These are phyloP conservation scores for Halcyon smyrnensis DNA, from an alignment of 2,797 vertebrate genomes.

Conservation along the genomic window DNA sequence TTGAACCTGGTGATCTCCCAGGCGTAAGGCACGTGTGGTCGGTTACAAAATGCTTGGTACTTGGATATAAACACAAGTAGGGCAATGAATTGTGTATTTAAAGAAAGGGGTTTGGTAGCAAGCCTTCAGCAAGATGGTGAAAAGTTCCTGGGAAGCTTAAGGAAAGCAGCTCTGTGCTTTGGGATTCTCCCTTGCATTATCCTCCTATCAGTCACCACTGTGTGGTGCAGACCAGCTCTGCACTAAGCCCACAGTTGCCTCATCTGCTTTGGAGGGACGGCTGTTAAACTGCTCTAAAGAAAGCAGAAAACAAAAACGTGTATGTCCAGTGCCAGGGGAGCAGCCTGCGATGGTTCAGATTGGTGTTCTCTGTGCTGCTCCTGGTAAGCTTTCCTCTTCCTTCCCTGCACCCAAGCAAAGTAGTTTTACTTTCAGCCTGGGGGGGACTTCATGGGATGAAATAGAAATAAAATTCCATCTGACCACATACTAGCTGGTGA, in stretches of 20 bases:
- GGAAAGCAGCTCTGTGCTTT: not conserved
- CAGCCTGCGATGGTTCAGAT: not conserved
- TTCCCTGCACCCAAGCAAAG: not conserved
- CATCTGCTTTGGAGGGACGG: not conserved
- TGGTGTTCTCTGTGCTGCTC: not conserved
- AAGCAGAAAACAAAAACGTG: not conserved
- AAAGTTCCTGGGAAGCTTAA: not conserved
- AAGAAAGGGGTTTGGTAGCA: not conserved
- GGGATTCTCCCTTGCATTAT: not conserved
- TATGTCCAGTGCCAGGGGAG: not conserved
- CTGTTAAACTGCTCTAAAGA: not conserved
- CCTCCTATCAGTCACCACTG: fast-evolving
- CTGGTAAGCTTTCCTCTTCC: not conserved
- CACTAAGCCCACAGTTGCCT: fast-evolving
- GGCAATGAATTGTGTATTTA: not conserved
- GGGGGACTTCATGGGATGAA: not conserved
- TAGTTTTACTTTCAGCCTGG: not conserved
- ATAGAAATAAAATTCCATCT: not conserved
- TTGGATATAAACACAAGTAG: not conserved
- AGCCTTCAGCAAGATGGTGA: not conserved
- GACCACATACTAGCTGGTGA: not conserved
- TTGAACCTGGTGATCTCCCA: not conserved
- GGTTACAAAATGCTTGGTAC: not conserved
- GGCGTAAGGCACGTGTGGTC: fast-evolving
- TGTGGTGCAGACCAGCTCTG: fast-evolving